Base-by-base conservation (phyloP, 1,140 invertebrate genomes). In the Drosophila bipectinata region DNA sequence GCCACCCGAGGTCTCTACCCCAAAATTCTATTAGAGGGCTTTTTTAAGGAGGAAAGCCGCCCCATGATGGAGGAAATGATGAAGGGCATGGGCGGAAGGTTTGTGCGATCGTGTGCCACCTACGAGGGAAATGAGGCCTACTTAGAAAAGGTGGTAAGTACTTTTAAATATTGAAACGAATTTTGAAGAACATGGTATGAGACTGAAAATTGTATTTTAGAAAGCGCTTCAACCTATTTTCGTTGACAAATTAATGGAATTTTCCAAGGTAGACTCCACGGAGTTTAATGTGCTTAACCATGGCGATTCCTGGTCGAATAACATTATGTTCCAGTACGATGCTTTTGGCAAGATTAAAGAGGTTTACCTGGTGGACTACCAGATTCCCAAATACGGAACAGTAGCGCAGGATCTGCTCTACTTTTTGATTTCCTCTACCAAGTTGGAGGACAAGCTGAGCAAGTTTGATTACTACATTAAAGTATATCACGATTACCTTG, bases 241-340 rank as follows among this genome's bases (percentile, higher is more conserved):
- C 8, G 32, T 58, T 0, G 83, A 88, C 51, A 58, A 71, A 49
- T 6, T 79, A 2, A 71, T 74, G 3, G 71, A 84, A 18, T 51
- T 62, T 8, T 39, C 41, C 3, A 81, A 84, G 24, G 0, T 53
- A 0, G 77, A 93, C 32, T 63, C 91, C 0, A 92, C 92, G 8
- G 92, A 93, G 21, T 94, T 95, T 54, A 93, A 93, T 69, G 94
- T 94, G 0, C 81, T 95, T 2, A 94, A 93, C 73, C 95, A 95
- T 52, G 95, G 95, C 5, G 95, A 95, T 77, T 92, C 92, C 9
- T 91, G 90, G 90, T 77, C 74, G 9, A 90, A 92, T 56, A 93
- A 95, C 67, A 93, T 95, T 80, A 84, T 95, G 72, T 95, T 95
- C 81, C 92, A 92, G 14, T 94, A 95, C 63, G 90, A 93, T 64